Percentiles rank a stretch among this genome's conserved stretches.
Conservation (phyloP, 2,113 vertebrate species). For the Tichodroma muraria region DNA sequence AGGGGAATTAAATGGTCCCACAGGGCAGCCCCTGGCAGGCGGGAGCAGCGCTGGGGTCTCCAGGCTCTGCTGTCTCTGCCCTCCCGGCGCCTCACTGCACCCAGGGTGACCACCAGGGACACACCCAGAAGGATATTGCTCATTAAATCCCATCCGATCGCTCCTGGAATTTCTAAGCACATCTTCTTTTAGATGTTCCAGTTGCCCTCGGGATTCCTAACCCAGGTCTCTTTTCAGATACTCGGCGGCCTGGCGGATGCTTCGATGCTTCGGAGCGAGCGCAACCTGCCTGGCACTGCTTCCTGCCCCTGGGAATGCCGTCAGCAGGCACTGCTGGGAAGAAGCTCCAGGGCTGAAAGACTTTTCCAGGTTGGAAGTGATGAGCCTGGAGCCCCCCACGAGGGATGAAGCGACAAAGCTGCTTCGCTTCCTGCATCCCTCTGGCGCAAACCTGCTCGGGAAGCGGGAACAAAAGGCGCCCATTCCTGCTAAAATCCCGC, state of each 20-base stretch:
- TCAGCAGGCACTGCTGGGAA: not conserved
- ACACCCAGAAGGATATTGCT: not conserved
- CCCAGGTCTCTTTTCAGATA: not conserved
- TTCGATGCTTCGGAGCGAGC: not conserved
- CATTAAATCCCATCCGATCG: not conserved
- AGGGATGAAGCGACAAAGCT: not conserved
- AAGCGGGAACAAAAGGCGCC: not conserved
- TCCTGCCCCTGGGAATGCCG: not conserved
- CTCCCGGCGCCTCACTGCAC: not conserved
- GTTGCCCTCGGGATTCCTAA: not conserved
- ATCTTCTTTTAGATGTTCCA: no score
- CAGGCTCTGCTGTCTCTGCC: not conserved
- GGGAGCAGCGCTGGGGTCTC: not conserved
- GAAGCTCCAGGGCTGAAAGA: not conserved
- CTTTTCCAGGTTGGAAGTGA: not conserved
- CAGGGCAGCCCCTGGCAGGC: not conserved
- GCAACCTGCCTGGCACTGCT: not conserved
- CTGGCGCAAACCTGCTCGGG: not conserved
- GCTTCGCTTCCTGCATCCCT: not conserved
- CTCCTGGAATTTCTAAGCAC: not conserved
- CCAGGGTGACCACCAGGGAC: not conserved
- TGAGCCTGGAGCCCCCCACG: not conserved
- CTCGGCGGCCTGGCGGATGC: not conserved
- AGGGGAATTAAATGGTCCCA: not conserved
- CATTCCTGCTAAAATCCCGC: accelerated